phyloP scores from a whole-genome alignment of 2,888 invertebrate species.

The Andrena bicolor region DNA sequence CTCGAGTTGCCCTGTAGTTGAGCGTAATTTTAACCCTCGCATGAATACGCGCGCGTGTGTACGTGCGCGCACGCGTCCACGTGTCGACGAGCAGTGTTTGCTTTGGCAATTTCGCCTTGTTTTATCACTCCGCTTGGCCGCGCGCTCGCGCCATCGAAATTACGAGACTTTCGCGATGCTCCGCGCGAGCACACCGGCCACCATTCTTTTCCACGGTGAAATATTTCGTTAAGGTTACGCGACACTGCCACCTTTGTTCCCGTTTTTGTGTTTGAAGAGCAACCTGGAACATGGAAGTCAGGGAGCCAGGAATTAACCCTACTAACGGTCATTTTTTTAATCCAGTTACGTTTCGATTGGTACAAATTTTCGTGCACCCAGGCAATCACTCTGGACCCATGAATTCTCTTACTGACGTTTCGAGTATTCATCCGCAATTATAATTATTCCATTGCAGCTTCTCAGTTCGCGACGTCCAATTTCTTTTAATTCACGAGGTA shows the following conservation, averaged over 20 bases:
- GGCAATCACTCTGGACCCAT: too few relatives aligned
- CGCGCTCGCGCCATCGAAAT: slow-evolving; percentile 41
- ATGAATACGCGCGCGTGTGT: background rate
- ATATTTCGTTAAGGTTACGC: slow-evolving; percentile 28
- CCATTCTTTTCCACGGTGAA: background rate
- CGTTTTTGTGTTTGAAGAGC: background rate
- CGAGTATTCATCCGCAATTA: too few relatives aligned
- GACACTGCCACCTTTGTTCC: slow-evolving; percentile 20
- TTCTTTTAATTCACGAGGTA: too few relatives aligned
- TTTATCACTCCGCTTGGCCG: slow-evolving; percentile 33
- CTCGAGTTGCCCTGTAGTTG: slow-evolving; percentile 62
- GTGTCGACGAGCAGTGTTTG: slow-evolving; percentile 30
- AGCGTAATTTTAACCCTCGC: slow-evolving; percentile 65
- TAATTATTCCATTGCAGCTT: too few relatives aligned
- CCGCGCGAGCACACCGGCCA: background rate
- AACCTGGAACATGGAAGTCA: background rate
- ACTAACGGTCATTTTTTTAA: too few relatives aligned
- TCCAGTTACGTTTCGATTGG: background rate
- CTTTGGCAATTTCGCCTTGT: slow-evolving; percentile 51
- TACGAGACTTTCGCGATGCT: slow-evolving; percentile 22
- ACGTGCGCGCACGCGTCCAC: background rate
- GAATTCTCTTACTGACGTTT: too few relatives aligned
- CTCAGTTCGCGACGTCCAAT: too few relatives aligned
- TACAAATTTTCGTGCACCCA: too few relatives aligned
- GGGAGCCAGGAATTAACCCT: background rate